Percentiles rank a stretch among this genome's conserved stretches.
phyloP scores from a whole-genome alignment of 2,797 vertebrate genomes.

The Halcyon chelicuti region DNA sequence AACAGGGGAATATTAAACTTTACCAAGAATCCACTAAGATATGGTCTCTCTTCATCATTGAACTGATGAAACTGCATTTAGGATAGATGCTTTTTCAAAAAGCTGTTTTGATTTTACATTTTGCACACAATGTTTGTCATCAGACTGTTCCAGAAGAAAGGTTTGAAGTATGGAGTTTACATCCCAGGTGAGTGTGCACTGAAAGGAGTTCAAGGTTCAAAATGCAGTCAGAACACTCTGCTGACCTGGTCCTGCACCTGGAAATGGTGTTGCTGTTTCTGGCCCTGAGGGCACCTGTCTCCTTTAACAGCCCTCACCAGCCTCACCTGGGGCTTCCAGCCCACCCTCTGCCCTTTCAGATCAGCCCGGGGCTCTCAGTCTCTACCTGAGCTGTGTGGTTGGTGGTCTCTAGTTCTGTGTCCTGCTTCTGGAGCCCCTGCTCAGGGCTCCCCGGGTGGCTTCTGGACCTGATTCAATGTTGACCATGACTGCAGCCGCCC shows the following conservation, averaged over 20 bases:
- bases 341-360: neutral
- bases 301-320: neutral
- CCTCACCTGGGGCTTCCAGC: neutral
- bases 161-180: neutral
- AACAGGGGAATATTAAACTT: neutral
- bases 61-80: neutral
- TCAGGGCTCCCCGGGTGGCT: neutral
- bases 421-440: neutral
- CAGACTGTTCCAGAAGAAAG: neutral
- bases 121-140: neutral
- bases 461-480: neutral
- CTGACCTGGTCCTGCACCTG: neutral
- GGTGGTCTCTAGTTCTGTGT: neutral
- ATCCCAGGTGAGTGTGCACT: neutral
- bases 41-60: fast-evolving
- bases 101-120: neutral
- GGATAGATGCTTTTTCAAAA: neutral
- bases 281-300: neutral
- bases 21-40: neutral
- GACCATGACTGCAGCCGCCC: fast-evolving
- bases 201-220: neutral
- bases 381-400: neutral
- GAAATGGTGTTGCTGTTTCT: neutral
- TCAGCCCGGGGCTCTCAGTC: no score
- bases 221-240: neutral